Percentiles rank a stretch among this genome's conserved stretches.
phyloP scores from a whole-genome alignment of 1,140 invertebrate genomes.

The Solen grandis region DNA sequence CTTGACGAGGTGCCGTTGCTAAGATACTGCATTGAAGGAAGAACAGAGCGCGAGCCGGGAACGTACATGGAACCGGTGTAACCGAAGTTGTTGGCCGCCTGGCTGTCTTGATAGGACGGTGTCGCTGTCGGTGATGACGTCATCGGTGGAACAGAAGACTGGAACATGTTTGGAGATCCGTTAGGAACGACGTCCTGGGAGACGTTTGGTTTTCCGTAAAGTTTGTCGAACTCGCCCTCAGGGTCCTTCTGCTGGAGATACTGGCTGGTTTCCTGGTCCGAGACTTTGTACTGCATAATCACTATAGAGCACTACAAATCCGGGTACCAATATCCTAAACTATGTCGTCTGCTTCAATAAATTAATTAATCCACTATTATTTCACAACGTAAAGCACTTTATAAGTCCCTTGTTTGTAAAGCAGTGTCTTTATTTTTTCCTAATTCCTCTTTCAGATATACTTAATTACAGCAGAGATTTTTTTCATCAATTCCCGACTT shows the following conservation, averaged over 20 bases:
- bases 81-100: conserved; percentile 45
- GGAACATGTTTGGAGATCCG: conserved; percentile 39
- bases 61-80: conserved; percentile 54
- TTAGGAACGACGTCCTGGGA: conserved; percentile 26
- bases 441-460: background rate
- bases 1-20: conserved; percentile 30
- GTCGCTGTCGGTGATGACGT: conserved; percentile 34
- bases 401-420: background rate
- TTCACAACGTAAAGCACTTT: background rate
- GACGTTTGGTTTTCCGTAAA: conserved; percentile 22
- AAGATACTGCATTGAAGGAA: conserved; percentile 54
- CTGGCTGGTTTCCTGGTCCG: conserved; percentile 40
- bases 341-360: background rate
- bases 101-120: conserved; percentile 22
- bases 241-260: conserved; percentile 42
- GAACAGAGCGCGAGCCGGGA: conserved; percentile 46
- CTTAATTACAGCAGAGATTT: background rate
- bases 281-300: conserved; percentile 55
- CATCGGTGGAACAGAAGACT: conserved; percentile 33
- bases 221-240: conserved; percentile 43
- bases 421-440: background rate
- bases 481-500: too few species aligned
- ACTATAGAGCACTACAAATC: background rate
- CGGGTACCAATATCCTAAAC: background rate
- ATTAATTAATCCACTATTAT: background rate